Conservation (phyloP, 2,113 vertebrate species). For the Tauraco erythrolophus region DNA sequence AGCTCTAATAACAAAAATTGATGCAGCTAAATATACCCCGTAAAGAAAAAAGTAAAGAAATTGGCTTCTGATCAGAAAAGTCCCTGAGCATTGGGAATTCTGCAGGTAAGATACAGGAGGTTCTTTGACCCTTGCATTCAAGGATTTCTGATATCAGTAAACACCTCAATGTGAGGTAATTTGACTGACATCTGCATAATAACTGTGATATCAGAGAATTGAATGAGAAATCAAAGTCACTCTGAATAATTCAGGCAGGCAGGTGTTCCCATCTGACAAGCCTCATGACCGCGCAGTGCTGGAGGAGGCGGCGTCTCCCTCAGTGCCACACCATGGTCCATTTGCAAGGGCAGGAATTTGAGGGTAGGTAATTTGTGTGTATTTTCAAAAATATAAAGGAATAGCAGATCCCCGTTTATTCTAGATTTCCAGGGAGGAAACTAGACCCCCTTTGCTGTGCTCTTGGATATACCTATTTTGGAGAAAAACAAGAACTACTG, state of each 20-base stretch:
- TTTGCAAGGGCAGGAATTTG: not conserved
- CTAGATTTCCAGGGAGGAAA: not conserved
- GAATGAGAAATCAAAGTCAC: not conserved
- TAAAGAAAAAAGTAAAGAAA: not conserved
- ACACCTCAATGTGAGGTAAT: not conserved
- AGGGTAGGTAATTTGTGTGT: not conserved
- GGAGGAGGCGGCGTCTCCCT: not conserved
- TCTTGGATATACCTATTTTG: not conserved
- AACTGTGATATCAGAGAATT: not conserved
- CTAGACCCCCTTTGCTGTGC: not conserved
- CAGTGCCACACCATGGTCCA: not conserved
- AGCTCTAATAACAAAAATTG: not conserved
- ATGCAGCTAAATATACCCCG: not conserved
- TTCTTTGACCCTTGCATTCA: not conserved
- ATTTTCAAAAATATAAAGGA: not conserved
- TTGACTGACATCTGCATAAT: not conserved
- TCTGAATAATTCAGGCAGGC: not conserved
- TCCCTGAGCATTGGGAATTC: not conserved
- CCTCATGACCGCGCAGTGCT: fast-evolving
- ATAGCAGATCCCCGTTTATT: not conserved
- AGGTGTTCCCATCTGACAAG: not conserved
- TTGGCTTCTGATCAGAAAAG: not conserved
- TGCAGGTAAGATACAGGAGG: not conserved
- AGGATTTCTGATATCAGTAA: not conserved
- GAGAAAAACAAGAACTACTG: not conserved